phyloP scores from a whole-genome alignment of 2,113 vertebrate species.

The Gasterosteus nipponicus region DNA sequence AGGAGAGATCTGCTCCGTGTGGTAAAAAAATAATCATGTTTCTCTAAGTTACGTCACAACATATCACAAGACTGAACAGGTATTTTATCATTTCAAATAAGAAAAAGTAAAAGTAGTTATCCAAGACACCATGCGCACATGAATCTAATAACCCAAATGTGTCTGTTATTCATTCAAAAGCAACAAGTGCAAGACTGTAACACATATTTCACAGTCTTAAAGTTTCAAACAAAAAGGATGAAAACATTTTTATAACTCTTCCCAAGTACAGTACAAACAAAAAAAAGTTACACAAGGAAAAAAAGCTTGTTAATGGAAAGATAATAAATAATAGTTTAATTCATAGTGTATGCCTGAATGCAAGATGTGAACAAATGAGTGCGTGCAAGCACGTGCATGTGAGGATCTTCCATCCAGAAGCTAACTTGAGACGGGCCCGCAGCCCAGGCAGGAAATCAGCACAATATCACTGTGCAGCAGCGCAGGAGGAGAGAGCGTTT shows the following conservation, averaged over 20 bases:
- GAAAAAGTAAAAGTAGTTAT: constrained; percentile 9
- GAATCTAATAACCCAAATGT: constrained; percentile 32
- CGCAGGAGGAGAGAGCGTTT: constrained; percentile 38
- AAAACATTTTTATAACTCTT: neutral
- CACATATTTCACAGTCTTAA: neutral
- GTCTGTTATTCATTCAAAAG: constrained; percentile 17
- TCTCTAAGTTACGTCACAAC: constrained; percentile 41
- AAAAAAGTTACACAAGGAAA: neutral
- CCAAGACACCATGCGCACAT: constrained; percentile 24
- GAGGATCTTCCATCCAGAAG: constrained; percentile 41
- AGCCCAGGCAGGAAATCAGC: constrained; percentile 75
- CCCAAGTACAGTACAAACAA: neutral
- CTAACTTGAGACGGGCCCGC: constrained; percentile 57
- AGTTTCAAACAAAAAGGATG: neutral
- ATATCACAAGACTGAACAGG: constrained; percentile 16
- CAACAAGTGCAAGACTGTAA: neutral
- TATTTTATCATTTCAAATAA: constrained; percentile 48
- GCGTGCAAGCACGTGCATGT: constrained; percentile 17
- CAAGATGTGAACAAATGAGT: constrained; percentile 2
- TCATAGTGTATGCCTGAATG: neutral
- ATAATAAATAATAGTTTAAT: neutral
- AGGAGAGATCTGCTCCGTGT: constrained; percentile 1
- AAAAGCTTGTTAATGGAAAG: neutral
- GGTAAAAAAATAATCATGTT: constrained; percentile 17
- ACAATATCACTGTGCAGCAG: constrained; percentile 63